These are phyloP conservation scores for Trissolcus brochymenae DNA, from an alignment of 2,888 invertebrate genomes.

Conservation along the genomic window DNA sequence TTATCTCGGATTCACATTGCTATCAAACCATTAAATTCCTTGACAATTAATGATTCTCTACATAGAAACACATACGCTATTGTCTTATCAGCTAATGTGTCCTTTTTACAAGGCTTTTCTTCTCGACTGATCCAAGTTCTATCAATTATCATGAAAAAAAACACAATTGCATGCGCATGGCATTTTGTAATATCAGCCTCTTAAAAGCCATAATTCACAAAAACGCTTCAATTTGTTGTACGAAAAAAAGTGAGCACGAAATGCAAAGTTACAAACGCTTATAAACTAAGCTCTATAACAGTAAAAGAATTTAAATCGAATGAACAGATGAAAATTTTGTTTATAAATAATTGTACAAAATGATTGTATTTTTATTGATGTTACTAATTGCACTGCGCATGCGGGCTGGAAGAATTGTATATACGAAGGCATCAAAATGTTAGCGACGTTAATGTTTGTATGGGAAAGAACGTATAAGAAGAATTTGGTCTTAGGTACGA, in stretches of 20 bases:
- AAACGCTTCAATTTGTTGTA: neutral
- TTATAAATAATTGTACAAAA: no score
- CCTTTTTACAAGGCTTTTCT: conserved; percentile 36
- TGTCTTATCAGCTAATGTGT: conserved; percentile 45
- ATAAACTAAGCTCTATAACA: no score
- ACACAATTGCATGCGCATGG: conserved; percentile 20
- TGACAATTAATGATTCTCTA: conserved; percentile 30
- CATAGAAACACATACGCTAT: conserved; percentile 41
- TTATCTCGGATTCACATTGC: conserved; percentile 3
- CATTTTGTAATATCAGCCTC: conserved; percentile 12
- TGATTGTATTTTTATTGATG: neutral
- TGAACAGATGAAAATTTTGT: no score
- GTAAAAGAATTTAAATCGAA: no score
- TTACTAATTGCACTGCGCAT: conserved; percentile 19
- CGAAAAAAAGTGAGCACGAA: neutral
- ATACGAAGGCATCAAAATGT: conserved; percentile 29
- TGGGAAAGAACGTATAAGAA: conserved; percentile 14
- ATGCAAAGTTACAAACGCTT: no score
- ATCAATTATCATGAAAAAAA: conserved; percentile 29
- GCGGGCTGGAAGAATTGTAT: conserved; percentile 24
- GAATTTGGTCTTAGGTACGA: conserved; percentile 39
- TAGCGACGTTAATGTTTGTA: conserved; percentile 22
- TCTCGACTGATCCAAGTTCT: neutral
- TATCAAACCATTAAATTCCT: conserved; percentile 27
- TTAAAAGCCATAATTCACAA: neutral